Base-by-base conservation (phyloP, 2,888 invertebrate genomes). In the Lasiommata megera region DNA sequence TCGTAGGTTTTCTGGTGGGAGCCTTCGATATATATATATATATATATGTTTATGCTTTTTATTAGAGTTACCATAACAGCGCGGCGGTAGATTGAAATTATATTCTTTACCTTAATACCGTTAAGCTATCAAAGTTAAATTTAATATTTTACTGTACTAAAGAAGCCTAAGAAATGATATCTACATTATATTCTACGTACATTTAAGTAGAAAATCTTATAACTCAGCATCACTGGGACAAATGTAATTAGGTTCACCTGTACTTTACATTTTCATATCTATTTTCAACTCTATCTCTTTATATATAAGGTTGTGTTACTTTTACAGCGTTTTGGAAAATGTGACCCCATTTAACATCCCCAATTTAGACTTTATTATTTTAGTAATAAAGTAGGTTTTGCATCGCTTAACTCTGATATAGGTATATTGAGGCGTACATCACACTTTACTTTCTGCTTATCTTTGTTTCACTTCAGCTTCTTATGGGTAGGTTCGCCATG, bases 191-290 rank as follows among this genome's bases (percentile, higher is more conserved):
- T 23, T 23, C 23, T 23, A 16, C 29, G 5, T 41, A 17, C 5
- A 40, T 44, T 34, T 29, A 29, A 28, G 16, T 29, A 8, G 29
- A 46, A 44, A 61, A 56, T 58, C 55, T 56, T 54, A 56, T 46
- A 54, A 56, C 54, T 56, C 41, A 51, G 50, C 56, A 54, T 56
- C 50, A 56, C 50, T 11, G 50, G 38, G 54, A 44, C 53, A 53
- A 43, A 53, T 38, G 40, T 62, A 62, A 62, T 59, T 56, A 56
- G 61, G 59, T 62, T 62, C 54, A 37, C 37, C 36, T n/a, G 14
- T 23, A 6, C 18, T 34, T 14, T 9, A 11, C 14, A 14, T 6
- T 48, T 34, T n/a, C n/a, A 36, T 14, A 6, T 11, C 31, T 38
- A 44, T 38, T 50, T 44, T 46, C 9, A 23, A 57, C 60, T 16